These are phyloP conservation scores for Mixornis gularis DNA, from an alignment of 2,113 vertebrate genomes.

Conservation along the genomic window DNA sequence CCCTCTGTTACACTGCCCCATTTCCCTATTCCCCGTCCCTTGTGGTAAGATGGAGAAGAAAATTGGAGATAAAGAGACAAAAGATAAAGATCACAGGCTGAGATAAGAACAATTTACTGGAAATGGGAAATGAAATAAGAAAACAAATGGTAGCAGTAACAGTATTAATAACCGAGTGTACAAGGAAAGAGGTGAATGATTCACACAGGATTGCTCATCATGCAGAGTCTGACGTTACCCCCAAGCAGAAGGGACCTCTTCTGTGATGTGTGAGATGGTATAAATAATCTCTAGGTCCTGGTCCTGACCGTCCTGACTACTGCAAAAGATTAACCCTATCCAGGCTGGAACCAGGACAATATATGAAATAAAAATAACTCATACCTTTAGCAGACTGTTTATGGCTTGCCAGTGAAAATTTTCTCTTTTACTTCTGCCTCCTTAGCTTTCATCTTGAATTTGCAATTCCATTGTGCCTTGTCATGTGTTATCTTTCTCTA, in stretches of 20 bases:
- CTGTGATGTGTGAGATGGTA: not conserved
- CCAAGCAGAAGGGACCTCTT: not conserved
- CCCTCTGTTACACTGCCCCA: not conserved
- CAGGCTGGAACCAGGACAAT: accelerated
- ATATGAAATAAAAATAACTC: not conserved
- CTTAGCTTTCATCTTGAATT: not conserved
- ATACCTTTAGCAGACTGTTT: not conserved
- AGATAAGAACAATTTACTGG: not conserved
- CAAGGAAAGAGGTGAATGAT: not conserved
- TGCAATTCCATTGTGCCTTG: not conserved
- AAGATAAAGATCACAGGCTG: not conserved
- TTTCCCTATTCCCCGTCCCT: not conserved
- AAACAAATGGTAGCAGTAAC: not conserved
- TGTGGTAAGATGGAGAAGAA: not conserved
- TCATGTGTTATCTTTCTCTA: not conserved
- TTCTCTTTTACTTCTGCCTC: not conserved
- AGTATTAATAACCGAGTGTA: not conserved
- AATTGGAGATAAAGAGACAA: not conserved
- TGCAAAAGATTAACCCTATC: not conserved
- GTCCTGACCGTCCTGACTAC: accelerated
- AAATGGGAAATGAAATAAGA: not conserved
- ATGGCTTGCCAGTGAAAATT: not conserved
- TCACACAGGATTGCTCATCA: not conserved
- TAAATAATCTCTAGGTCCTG: not conserved
- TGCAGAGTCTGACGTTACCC: accelerated